Base-by-base conservation (phyloP, 2,797 vertebrate species). In the Chrysocyon brachyurus region DNA sequence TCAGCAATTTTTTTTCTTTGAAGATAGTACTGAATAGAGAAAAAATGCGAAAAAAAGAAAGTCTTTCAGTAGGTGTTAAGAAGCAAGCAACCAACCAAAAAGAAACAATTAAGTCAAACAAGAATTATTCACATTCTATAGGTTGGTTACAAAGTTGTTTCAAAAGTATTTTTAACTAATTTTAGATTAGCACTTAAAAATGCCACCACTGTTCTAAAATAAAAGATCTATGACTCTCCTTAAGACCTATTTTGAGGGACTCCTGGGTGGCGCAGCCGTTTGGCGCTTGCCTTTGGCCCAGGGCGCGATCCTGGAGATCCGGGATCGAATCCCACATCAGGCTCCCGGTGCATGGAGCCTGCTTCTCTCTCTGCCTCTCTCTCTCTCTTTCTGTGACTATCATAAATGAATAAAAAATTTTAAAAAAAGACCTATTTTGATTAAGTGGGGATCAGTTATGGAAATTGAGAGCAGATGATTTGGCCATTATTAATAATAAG, bases 391-490 rank as follows among this genome's bases (percentile, higher is more conserved):
- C 33, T 33, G 33, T 33, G 33, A 33, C 33, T 33, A 33, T 33
- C 33, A 33, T 33, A 33, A 33, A 33, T 33, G 33, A 33, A 33
- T 33, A 33, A 33, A 33, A 33, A 33, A 33, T 33, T 33, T 33
- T 33, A 2, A 33, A 33, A 33, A 33, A 57, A 77, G 9, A 57
- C 57, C 16, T 96, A 64, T 91, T 97, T 95, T 96, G n/a, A 93
- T 90, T 92, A 28, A 81, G 22, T 88, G 72, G 7, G 63, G 97
- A 97, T 93, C 33, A 96, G 63, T 82, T 52, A 56, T 79, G 16
- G 36, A 84, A 90, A 90, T 9, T n/a, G 14, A 73, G 75, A 95
- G 72, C 56, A 96, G 68, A 79, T 95, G 72, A 70, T 97, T 96
- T 98, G 64, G 79, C 28, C 0, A 0, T 64, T 96, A 85, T 12